Evolutionary conservation across 2,113 vertebrate genomes (phyloP).

Genomic region (Castor canadensis): DNA sequence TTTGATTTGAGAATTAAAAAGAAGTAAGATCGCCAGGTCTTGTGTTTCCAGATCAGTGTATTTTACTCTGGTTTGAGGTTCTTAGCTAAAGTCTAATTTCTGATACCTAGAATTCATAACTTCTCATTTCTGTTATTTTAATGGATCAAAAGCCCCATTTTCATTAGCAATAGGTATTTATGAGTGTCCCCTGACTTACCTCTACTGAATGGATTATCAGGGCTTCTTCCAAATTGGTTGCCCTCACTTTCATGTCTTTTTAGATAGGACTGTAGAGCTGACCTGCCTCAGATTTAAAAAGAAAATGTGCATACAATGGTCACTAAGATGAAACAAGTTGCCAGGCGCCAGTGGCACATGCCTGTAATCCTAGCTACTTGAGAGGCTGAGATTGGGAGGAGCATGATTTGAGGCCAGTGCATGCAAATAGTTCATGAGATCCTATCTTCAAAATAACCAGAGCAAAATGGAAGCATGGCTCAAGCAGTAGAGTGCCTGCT

Average conservation of each 20-base stretch:
- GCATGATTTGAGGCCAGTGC: no score
- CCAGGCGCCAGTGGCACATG: no score
- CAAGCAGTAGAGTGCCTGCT: no score
- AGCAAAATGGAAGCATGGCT: no score
- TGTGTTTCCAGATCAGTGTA: not conserved
- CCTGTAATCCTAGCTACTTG: no score
- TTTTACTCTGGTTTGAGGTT: not conserved
- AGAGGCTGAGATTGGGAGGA: no score
- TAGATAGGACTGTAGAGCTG: conserved; percentile 93
- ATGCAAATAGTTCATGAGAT: no score
- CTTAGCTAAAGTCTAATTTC: not conserved
- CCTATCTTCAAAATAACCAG: no score
- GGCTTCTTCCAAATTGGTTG: conserved; percentile 46
- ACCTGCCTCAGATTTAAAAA: conserved; percentile 83
- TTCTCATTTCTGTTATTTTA: not conserved
- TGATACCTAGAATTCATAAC: not conserved
- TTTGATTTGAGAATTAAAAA: not conserved
- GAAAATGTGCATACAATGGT: not conserved
- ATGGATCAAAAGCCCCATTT: not conserved
- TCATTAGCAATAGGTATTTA: accelerated
- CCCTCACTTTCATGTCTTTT: conserved; percentile 88
- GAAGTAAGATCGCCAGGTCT: not conserved
- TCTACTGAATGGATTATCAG: conserved; percentile 90
- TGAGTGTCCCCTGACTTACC: conserved; percentile 79
- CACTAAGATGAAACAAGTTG: not conserved